phyloP scores from a whole-genome alignment of 2,888 invertebrate genomes.

The Subacronicta megacephala region DNA sequence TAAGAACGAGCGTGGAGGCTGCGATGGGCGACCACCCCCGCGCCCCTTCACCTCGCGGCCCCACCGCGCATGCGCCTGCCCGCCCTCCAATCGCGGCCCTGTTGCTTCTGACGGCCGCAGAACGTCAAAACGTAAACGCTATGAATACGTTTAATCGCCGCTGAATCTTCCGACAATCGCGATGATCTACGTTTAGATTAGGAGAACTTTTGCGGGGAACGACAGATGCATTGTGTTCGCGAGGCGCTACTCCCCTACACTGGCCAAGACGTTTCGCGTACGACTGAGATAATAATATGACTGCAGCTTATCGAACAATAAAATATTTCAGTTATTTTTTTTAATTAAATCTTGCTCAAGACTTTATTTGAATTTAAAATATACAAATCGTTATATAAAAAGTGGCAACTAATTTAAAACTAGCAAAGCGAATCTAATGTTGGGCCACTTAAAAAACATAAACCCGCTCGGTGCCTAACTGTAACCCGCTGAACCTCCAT shows the following conservation, averaged over 20 bases:
- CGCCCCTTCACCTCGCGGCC: constrained; percentile 52
- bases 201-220: constrained; percentile 70
- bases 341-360: not conserved
- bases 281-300: constrained; percentile 41
- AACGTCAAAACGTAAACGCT: constrained; percentile 84
- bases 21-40: constrained; percentile 73
- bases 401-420: constrained; percentile 26
- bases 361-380: not conserved
- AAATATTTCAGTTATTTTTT: too few relatives aligned
- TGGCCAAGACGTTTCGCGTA: constrained; percentile 61
- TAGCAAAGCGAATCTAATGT: constrained; percentile 55
- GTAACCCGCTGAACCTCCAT: constrained; percentile 80
- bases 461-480: constrained; percentile 66
- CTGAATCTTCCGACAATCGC: constrained; percentile 80
- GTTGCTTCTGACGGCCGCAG: constrained; percentile 86
- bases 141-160: constrained; percentile 86
- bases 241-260: constrained; percentile 57
- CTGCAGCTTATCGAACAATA: constrained; percentile 21
- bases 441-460: constrained; percentile 67
- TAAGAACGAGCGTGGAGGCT: constrained; percentile 86
- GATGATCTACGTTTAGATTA: constrained; percentile 80
- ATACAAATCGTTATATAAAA: constrained; percentile 15
- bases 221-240: constrained; percentile 67
- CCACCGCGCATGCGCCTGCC: constrained; percentile 74
- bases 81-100: constrained; percentile 83